Conservation (phyloP, 2,888 invertebrate species). For the Sphaeridia pumilis region DNA sequence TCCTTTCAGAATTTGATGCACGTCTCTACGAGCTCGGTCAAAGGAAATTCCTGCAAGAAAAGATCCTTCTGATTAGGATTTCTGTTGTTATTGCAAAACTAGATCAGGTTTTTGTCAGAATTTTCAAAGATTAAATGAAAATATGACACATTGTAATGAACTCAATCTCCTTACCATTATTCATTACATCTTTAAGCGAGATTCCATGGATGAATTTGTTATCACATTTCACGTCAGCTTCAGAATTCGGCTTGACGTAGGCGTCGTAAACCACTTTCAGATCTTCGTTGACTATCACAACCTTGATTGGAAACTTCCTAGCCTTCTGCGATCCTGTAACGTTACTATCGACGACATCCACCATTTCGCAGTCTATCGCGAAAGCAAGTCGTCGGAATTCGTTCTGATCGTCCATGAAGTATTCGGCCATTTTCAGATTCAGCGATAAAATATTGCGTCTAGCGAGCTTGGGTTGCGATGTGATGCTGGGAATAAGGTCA, state of each 20-base stretch:
- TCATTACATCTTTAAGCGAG: conserved; percentile 1
- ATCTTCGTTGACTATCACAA: conserved; percentile 13
- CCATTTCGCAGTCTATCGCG: conserved; percentile 14
- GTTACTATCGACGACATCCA: conserved; percentile 5
- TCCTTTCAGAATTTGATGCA: conserved; percentile 2
- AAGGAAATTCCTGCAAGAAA: conserved; percentile 4
- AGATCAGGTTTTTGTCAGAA: too few relatives aligned
- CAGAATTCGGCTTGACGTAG: conserved; percentile 1
- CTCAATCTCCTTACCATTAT: conserved; percentile 3
- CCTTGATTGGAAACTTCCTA: conserved; percentile 13
- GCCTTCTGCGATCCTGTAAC: neutral
- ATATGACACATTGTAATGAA: too few relatives aligned
- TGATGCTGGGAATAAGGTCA: too few relatives aligned
- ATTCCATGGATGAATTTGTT: conserved; percentile 14
- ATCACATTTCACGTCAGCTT: conserved; percentile 8
- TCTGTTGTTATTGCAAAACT: too few relatives aligned
- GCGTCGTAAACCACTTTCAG: conserved; percentile 5
- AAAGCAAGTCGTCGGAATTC: neutral
- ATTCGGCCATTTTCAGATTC: too few relatives aligned
- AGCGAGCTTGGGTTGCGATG: too few relatives aligned
- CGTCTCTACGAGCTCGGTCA: conserved; percentile 12
- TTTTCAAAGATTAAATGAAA: neutral
- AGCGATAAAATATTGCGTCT: too few relatives aligned
- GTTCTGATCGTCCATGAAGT: neutral
- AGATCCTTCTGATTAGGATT: too few relatives aligned